Percentiles rank a stretch among this genome's conserved stretches.
These are phyloP conservation scores for Stichopus horrens DNA, from an alignment of 53 echinoderm and acorn worm species.

Conservation along the genomic window DNA sequence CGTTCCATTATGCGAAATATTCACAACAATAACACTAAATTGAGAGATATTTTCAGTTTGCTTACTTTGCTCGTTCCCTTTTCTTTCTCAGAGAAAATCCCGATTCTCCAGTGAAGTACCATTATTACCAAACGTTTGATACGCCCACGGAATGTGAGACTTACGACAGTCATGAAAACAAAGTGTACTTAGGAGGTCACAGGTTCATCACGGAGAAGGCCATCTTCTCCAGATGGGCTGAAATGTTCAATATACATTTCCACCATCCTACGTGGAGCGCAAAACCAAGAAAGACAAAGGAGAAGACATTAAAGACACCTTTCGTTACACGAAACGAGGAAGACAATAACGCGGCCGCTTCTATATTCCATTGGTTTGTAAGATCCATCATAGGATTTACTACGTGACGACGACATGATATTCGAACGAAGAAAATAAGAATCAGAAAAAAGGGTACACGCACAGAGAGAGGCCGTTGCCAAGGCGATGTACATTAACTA, in stretches of 20 bases:
- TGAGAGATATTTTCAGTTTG: neutral
- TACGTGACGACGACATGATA: neutral
- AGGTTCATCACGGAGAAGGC: conserved; percentile 95
- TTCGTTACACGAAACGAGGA: conserved; percentile 68
- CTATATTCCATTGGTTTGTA: conserved; percentile 38
- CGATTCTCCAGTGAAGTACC: conserved; percentile 75
- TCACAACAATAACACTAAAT: no score
- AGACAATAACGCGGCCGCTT: conserved; percentile 17
- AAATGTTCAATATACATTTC: conserved; percentile 86
- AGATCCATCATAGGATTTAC: conserved; percentile 39
- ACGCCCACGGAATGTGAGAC: conserved; percentile 85
- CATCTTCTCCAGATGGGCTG: conserved; percentile 86
- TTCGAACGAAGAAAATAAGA: no score
- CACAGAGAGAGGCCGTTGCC: no score
- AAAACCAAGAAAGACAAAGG: conserved; percentile 23
- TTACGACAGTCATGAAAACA: conserved; percentile 83
- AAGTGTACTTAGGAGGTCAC: conserved; percentile 73
- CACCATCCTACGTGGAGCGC: conserved; percentile 79
- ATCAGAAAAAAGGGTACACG: no score
- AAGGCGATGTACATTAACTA: no score
- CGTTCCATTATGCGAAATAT: no score
- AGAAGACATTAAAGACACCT: conserved; percentile 70
- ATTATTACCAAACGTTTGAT: conserved; percentile 83
- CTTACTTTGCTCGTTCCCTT: neutral
- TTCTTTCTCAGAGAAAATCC: conserved; percentile 54